Conservation (phyloP, 2,797 vertebrate species). For the Cottoperca gobio region DNA sequence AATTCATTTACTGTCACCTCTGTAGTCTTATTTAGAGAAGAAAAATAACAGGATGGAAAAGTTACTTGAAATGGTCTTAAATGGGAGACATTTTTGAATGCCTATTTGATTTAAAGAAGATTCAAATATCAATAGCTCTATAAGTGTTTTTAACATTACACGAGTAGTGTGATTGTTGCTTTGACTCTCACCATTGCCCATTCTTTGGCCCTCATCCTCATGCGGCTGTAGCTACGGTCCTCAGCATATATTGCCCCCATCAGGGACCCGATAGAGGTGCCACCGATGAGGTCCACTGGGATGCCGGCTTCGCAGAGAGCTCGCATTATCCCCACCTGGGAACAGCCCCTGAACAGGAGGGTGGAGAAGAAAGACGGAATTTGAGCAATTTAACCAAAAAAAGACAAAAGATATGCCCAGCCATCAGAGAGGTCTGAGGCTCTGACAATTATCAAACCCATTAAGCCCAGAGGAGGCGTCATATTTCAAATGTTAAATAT, state of each 20-base stretch:
- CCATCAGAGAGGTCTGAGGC: neutral
- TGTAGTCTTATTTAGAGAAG: no score
- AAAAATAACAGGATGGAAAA: neutral
- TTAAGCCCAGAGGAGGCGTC: neutral
- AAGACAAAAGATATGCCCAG: neutral
- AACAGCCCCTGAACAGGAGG: conserved; percentile 87
- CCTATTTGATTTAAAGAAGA: neutral
- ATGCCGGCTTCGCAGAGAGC: conserved; percentile 90
- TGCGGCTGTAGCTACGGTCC: conserved; percentile 91
- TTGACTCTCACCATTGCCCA: conserved; percentile 92
- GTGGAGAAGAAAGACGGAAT: neutral
- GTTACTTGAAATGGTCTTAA: neutral
- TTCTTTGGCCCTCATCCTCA: conserved; percentile 91
- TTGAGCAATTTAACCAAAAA: neutral
- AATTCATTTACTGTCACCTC: neutral
- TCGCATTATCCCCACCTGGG: conserved; percentile 92
- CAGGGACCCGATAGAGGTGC: conserved; percentile 93
- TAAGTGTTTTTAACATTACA: no score
- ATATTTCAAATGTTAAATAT: neutral
- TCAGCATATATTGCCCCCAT: conserved; percentile 94
- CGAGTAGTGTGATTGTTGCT: neutral
- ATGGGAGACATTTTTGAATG: neutral
- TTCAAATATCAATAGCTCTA: neutral
- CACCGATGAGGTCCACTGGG: conserved; percentile 93
- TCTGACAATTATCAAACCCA: conserved; percentile 1